Evolutionary conservation across 2,797 vertebrate genomes (phyloP), one percentile per base, ranked within the genome.

Genomic region (Girardinus metallicus): DNA sequence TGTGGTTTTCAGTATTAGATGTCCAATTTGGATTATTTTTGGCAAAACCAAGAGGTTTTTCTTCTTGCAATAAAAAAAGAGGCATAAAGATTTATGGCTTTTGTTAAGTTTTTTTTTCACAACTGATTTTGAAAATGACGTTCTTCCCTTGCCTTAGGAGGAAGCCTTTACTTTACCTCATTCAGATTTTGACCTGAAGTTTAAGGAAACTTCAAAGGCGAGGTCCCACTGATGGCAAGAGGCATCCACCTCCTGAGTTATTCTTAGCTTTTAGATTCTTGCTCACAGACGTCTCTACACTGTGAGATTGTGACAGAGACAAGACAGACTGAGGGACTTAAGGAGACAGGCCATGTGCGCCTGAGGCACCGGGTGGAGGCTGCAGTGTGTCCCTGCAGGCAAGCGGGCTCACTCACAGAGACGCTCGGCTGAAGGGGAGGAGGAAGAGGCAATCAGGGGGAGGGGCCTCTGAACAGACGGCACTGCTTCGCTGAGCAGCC

Each of bases 281-380:
- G 77, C 16, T 60, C 43, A n/a, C 3, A 34, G 26, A 66, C 71
- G n/a, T 39, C 64, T n/a, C 60, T 46, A 36, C 21, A 16, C 68
- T 79, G 73, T 74, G 78, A 74, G 44, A 76, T 57, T 73, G 73
- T 47, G 62, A 78, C 47, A 18, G 23, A 76, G 76, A 79, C 77
- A 39, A 49, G 77, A 76, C 73, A 75, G 74, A 80, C 46, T 44
- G 80, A 77, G 80, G 64, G 80, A 80, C 13, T n/a, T 55, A 66
- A 72, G 76, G 77, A 80, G 83, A 84, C 49, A 10, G 74, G 74
- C 73, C 79, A 75, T 86, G 83, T 79, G 81, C 39, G 91, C 90
- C 83, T 68, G 81, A 82, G 88, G 92, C 90, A 86, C 80, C 68
- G 85, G 88, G 90, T 80, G 88, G 88, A 92, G 88, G 80, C 87